Conservation (phyloP, 2,797 vertebrate species). For the Betta splendens region DNA sequence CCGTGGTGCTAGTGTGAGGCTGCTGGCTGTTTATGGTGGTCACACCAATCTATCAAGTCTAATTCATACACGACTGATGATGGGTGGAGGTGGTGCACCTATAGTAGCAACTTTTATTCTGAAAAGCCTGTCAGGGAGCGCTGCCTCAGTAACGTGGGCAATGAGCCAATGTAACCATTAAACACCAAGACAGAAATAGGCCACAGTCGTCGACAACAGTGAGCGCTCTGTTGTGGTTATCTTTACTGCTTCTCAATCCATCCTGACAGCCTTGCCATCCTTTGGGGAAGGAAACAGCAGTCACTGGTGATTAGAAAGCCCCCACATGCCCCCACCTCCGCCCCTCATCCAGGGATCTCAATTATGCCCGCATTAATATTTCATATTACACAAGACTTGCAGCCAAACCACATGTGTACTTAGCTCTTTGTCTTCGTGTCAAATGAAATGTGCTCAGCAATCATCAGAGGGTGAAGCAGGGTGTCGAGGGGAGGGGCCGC, state of each 20-base stretch:
- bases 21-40: constrained; percentile 56
- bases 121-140: constrained; percentile 43
- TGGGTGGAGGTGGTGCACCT: constrained; percentile 50
- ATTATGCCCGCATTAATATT: constrained; percentile 86
- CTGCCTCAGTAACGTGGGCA: constrained; percentile 64
- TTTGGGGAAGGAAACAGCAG: constrained; percentile 78
- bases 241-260: constrained; percentile 74
- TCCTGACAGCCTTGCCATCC: constrained; percentile 78
- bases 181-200: constrained; percentile 75
- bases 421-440: constrained; percentile 82
- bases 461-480: constrained; percentile 61
- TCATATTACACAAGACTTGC: constrained; percentile 79
- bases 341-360: constrained; percentile 73
- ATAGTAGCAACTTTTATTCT: constrained; percentile 66
- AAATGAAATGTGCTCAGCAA: constrained; percentile 77
- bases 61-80: constrained; percentile 61
- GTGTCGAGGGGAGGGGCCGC: constrained; percentile 42
- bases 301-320: constrained; percentile 75
- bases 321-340: constrained; percentile 45
- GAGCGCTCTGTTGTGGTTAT: constrained; percentile 75
- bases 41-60: constrained; percentile 55
- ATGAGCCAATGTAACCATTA: constrained; percentile 68
- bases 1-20: constrained; percentile 21
- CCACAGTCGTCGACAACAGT: constrained; percentile 66
- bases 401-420: constrained; percentile 77